Percentiles rank a stretch among this genome's conserved stretches.
Evolutionary conservation across 1,140 invertebrate genomes (phyloP).

Genomic region (Aethina tumida): DNA sequence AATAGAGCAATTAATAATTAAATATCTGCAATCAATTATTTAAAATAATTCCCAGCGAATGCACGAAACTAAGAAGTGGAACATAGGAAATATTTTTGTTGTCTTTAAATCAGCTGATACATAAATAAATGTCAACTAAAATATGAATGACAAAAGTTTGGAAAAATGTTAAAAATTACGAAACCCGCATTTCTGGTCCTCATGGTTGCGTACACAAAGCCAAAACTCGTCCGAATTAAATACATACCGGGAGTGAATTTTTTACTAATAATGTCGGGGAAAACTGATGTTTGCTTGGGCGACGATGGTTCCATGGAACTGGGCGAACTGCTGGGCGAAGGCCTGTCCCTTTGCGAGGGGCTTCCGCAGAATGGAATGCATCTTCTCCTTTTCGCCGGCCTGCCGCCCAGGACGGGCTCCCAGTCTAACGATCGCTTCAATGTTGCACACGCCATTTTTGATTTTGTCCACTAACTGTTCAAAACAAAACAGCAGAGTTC

Average conservation of each 20-base stretch:
- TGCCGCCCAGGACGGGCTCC: constrained; percentile 74
- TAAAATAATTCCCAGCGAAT: too few species aligned
- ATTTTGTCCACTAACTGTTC: constrained; percentile 32
- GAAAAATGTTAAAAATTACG: constrained; percentile 11
- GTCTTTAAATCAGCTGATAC: constrained; percentile 30
- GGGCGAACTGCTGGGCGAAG: constrained; percentile 40
- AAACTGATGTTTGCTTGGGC: constrained; percentile 25
- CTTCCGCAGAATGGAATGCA: constrained; percentile 71
- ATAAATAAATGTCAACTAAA: constrained; percentile 33
- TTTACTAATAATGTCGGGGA: constrained; percentile 32
- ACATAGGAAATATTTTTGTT: not conserved
- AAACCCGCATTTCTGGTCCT: constrained; percentile 1
- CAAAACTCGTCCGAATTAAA: not conserved
- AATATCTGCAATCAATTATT: too few species aligned
- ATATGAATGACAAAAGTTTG: too few species aligned
- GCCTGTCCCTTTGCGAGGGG: constrained; percentile 36
- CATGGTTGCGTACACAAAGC: not conserved
- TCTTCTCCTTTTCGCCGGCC: constrained; percentile 72
- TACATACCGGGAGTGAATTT: constrained; percentile 77
- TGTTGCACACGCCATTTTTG: constrained; percentile 91
- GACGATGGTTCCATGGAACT: constrained; percentile 46
- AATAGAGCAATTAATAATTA: too few species aligned
- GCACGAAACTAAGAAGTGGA: too few species aligned
- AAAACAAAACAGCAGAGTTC: constrained; percentile 23
- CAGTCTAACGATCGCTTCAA: constrained; percentile 88